These are phyloP conservation scores for Ochropleura plecta DNA, from an alignment of 2,888 invertebrate genomes.

Conservation along the genomic window DNA sequence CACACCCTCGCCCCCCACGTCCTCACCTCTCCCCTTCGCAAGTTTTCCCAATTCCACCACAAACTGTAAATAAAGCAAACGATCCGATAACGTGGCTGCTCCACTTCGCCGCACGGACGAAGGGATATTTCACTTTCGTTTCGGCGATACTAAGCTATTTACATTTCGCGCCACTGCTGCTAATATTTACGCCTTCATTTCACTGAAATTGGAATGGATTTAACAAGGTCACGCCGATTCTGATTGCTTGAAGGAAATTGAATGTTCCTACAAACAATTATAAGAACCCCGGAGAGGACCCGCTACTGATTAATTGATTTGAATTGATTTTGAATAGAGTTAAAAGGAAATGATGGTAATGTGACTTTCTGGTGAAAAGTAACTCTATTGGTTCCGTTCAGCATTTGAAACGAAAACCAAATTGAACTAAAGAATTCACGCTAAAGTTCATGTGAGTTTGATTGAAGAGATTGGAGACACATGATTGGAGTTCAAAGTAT, in stretches of 20 bases:
- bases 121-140: conserved; percentile 76
- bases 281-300: conserved; percentile 41
- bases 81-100: conserved; percentile 73
- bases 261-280: conserved; percentile 63
- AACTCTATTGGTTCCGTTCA: not conserved
- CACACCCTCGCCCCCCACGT: conserved; percentile 48
- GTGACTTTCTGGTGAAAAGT: conserved; percentile 14
- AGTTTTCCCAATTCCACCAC: conserved; percentile 66
- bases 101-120: conserved; percentile 67
- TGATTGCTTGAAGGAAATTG: conserved; percentile 60
- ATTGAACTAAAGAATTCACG: not conserved
- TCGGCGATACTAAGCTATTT: conserved; percentile 66
- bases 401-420: not conserved
- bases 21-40: conserved; percentile 45
- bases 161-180: conserved; percentile 60
- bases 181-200: conserved; percentile 66
- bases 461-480: not conserved
- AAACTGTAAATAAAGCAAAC: conserved; percentile 75
- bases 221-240: conserved; percentile 65
- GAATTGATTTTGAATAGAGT: conserved; percentile 44
- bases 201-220: conserved; percentile 65
- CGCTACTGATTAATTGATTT: conserved; percentile 59
- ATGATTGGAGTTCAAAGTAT: not conserved
- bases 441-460: not conserved
- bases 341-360: not conserved